A percentile compares a stretch with the other conserved stretches of the same genome.
These are phyloP conservation scores for Natrix natrix DNA, from an alignment of 2,797 vertebrate species.

Conservation along the genomic window DNA sequence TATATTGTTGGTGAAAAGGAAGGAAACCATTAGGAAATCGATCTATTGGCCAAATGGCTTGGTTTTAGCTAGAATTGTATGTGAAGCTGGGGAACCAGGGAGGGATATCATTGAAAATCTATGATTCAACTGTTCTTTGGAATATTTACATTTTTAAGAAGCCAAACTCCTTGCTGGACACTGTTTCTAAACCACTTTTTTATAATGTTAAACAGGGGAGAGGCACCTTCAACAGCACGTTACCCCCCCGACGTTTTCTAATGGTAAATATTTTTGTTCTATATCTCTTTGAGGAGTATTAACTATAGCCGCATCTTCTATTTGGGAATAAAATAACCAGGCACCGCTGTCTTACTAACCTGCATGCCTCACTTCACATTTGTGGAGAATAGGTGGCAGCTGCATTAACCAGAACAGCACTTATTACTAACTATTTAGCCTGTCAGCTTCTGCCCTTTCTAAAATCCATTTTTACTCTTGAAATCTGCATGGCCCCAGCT, in stretches of 20 bases:
- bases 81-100: constrained; percentile 4
- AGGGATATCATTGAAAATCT: constrained; percentile 7
- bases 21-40: not conserved
- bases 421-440: constrained; percentile 47
- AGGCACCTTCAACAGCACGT: constrained; percentile 93
- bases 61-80: constrained; percentile 10
- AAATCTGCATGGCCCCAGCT: constrained; percentile 16
- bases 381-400: not conserved
- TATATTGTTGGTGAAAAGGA: not conserved
- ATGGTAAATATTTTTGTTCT: constrained; percentile 96
- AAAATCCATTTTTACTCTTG: constrained; percentile 1
- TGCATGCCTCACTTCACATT: constrained; percentile 64
- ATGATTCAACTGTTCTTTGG: constrained; percentile 15
- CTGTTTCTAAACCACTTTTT: constrained; percentile 75
- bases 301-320: constrained; percentile 57
- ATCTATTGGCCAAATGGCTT: not conserved
- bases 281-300: constrained; percentile 66
- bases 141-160: constrained; percentile 42
- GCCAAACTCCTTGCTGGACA: constrained; percentile 59
- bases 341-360: constrained; percentile 67
- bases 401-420: not conserved
- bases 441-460: constrained; percentile 24
- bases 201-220: constrained; percentile 90
- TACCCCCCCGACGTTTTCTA: constrained; percentile 96
- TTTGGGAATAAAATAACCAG: constrained; percentile 53